Base-by-base conservation (phyloP, 2,113 vertebrate genomes). In the Lagopus muta region DNA sequence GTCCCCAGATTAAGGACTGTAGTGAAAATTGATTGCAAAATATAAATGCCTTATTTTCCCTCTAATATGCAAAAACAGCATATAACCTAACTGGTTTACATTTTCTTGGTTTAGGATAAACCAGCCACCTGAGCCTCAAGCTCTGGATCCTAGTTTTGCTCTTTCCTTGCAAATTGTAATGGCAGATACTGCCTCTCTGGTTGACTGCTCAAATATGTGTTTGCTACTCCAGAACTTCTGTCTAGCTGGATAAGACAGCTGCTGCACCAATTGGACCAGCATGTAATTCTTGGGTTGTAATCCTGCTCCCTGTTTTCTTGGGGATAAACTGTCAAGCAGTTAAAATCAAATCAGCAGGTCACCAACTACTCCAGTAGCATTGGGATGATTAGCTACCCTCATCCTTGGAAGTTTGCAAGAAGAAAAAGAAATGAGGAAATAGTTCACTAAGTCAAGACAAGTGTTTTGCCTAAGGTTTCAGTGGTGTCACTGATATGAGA, bases 201-300 rank as follows among this genome's bases (percentile, higher is more conserved):
- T 58, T 36, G 3, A 4, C 0, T 3, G 5, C 13, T 4, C 27
- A 1, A 0, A 10, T 4, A 2, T 45, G 34, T 1, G 0, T 38
- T 36, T 38, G 45, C 54, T 69, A 64, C 55, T 36, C 72, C 22
- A 18, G 64, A n/a, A 61, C 10, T 24, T 43, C 73, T 83, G n/a
- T n/a, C n/a, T 47, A 10, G 7, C 40, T 74, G 47, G 2, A 48
- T 27, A 36, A 70, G 45, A 12, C 17, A 80, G 47, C 48, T 61
- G 48, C 43, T 70, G 20, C 48, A 15, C 8, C 36, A 55, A 5
- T 10, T 55, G 57, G 30, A 78, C 12, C 28, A 60, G 67, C 34
- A 21, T 12, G 2, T 3, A 1, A 43, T 30, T 76, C 55, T 40
- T 57, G 27, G 30, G 60, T 2, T 75, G 21, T 40, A 84, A 65